Evolutionary conservation across 2,888 invertebrate genomes (phyloP), one percentile per base, ranked within the genome.

Genomic region (Camponotus fellah): DNA sequence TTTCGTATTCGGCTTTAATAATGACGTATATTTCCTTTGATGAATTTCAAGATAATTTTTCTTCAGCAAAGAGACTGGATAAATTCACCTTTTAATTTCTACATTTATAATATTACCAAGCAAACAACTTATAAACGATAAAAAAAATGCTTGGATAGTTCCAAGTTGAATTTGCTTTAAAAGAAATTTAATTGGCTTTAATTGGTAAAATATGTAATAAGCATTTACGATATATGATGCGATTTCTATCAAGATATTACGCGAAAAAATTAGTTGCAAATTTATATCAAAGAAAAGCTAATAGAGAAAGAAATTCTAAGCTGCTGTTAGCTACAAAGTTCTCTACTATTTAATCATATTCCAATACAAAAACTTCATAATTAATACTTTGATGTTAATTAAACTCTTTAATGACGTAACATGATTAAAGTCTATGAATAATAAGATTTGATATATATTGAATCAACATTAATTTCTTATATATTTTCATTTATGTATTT

Each of bases 381-480:
- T 58, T 58, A 79, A 69, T 21, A 58, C 58, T 79, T 46, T n/a
- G 56, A n/a, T 58, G 32, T 34, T 58, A 58, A 60, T 71, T 71
- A 43, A 58, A 43, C 43, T 43, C 32, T 58, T 69, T 56, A 71
- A 71, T 71, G 68, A 69, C 40, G 60, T 56, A 43, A 71, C 58
- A n/a, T 21, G 17, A 77, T 77, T 58, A 79, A 40, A 56, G 26
- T 26, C 37, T 56, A 2, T 40, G 37, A 26, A 40, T 77, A 77
- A 77, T 66, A 40, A 77, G 26, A 66, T 79, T 69, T 58, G 43
- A 58, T 60, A 40, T 71, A 43, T 34, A 69, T 79, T 69, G 9
- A 43, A 69, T 68, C 56, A 10, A 32, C 32, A 34, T 58, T 21
- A 69, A 79, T 58, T 69, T 58, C 14, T 79, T 79, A 58, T 10